phyloP scores from a whole-genome alignment of 1,140 invertebrate species.

The Cyphomyrmex costatus region DNA sequence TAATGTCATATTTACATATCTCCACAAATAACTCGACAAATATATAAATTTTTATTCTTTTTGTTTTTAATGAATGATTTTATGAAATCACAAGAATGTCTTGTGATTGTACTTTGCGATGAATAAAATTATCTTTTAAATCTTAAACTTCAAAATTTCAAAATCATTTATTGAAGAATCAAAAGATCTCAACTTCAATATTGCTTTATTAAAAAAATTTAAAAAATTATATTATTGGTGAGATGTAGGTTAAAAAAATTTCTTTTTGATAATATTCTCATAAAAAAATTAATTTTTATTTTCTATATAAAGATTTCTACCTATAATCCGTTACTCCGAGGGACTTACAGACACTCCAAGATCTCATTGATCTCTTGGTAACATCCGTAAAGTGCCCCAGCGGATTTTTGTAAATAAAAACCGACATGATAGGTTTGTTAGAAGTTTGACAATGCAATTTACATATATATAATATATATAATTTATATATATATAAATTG shows the following conservation, averaged over 20 bases:
- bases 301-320: neutral
- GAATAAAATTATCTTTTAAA: neutral
- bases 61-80: neutral
- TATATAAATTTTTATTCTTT: neutral
- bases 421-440: neutral
- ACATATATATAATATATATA: neutral
- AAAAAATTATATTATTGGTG: neutral
- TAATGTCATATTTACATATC: neutral
- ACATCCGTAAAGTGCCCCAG: no score
- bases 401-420: slow-evolving; percentile 36
- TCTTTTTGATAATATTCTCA: neutral
- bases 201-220: neutral
- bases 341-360: neutral
- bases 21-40: neutral
- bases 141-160: neutral
- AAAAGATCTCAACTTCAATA: neutral
- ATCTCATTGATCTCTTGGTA: neutral
- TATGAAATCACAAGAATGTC: neutral
- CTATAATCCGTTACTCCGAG: neutral
- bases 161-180: neutral
- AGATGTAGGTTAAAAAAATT: neutral
- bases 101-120: neutral
- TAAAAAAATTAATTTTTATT: neutral
- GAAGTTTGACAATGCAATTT: neutral
- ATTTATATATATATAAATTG: no score